Evolutionary conservation across 2,113 vertebrate genomes (phyloP).

Genomic region (Macquaria ambigua): DNA sequence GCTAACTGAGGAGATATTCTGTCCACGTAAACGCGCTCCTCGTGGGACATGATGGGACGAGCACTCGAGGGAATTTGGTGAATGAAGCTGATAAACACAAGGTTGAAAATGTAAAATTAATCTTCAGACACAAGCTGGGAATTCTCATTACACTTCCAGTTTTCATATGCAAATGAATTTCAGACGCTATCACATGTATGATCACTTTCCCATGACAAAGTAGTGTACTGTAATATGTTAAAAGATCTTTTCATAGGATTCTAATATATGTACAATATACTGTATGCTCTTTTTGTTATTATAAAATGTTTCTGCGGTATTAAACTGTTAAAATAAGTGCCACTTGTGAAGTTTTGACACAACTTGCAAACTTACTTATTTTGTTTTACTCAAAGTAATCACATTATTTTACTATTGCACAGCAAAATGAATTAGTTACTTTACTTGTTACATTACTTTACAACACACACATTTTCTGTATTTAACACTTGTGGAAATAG

Average conservation of each 20-base stretch:
- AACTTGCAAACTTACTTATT: background rate
- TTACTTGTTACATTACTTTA: background rate
- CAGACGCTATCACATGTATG: background rate
- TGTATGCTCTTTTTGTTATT: background rate
- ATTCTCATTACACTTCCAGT: conserved; percentile 12
- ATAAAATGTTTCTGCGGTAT: no score
- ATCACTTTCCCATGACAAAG: background rate
- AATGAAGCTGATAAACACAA: conserved; percentile 14
- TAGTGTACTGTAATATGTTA: background rate
- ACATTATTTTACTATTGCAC: background rate
- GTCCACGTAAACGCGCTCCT: background rate
- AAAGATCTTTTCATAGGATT: background rate
- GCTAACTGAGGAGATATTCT: conserved; percentile 5
- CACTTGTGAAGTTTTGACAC: no score
- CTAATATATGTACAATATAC: no score
- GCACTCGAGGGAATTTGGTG: conserved; percentile 1
- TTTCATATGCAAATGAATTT: conserved; percentile 19
- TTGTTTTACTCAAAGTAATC: background rate
- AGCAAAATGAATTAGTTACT: background rate
- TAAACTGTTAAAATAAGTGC: no score
- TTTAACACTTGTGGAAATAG: background rate
- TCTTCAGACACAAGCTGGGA: conserved; percentile 16
- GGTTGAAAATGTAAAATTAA: conserved; percentile 8
- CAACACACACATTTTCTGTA: background rate
- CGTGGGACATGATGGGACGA: background rate